These are phyloP conservation scores for Aleiodes sp. DNA, from an alignment of 1,140 invertebrate species.

Conservation along the genomic window DNA sequence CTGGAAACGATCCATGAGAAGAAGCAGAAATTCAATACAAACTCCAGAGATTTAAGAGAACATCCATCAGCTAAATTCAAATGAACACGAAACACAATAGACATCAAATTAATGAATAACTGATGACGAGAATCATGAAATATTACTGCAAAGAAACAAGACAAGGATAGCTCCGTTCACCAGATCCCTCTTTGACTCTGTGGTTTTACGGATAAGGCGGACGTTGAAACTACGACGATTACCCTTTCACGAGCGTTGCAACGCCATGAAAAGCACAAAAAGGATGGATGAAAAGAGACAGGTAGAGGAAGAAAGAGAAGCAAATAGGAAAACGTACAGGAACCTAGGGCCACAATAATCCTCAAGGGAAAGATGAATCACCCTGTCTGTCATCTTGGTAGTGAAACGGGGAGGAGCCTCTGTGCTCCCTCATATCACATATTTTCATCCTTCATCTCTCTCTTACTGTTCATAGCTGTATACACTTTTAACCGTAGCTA, in stretches of 20 bases:
- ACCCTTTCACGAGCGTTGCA: slow-evolving; percentile 15
- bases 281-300: slow-evolving; percentile 4
- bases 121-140: too few relatives aligned
- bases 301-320: background rate
- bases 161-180: background rate
- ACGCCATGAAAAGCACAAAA: slow-evolving; percentile 27
- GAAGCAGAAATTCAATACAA: too few relatives aligned
- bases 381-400: slow-evolving; percentile 44
- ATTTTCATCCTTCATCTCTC: background rate
- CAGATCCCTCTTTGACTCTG: background rate
- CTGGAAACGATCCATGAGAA: too few relatives aligned
- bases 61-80: too few relatives aligned
- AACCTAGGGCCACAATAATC: slow-evolving; percentile 49
- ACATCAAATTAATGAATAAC: too few relatives aligned
- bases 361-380: slow-evolving; percentile 51
- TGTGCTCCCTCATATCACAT: background rate
- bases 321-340: slow-evolving; percentile 26
- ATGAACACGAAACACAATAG: too few relatives aligned
- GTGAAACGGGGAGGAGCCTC: background rate
- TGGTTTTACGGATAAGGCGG: too few relatives aligned
- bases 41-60: too few relatives aligned
- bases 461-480: background rate
- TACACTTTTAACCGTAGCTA: slow-evolving; percentile 5
- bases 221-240: slow-evolving; percentile 12
- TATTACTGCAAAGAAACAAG: background rate